These are phyloP conservation scores for Orussus abietinus DNA, from an alignment of 1,140 invertebrate species.

Conservation along the genomic window DNA sequence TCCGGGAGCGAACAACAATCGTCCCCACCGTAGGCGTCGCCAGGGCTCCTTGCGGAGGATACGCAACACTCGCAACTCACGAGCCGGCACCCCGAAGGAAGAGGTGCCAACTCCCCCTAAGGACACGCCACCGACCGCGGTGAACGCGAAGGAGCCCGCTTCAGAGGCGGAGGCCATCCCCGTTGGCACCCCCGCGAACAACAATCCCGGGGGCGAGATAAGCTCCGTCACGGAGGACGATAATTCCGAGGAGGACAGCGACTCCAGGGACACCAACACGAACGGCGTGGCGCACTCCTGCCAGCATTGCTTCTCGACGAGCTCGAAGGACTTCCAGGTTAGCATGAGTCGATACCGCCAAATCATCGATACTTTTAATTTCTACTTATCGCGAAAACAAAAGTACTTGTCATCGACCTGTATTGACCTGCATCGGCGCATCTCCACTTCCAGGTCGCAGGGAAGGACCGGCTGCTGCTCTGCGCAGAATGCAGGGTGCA, in stretches of 20 bases:
- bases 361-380: too few species aligned
- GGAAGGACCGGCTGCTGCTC: conserved; percentile 71
- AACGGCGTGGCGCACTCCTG: conserved; percentile 49
- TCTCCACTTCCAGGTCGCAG: conserved; percentile 74
- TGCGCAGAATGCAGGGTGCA: conserved; percentile 80
- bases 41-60: conserved; percentile 86
- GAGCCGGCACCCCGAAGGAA: conserved; percentile 63
- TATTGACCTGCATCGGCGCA: too few species aligned
- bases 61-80: conserved; percentile 72
- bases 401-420: too few species aligned
- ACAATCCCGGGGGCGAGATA: conserved; percentile 60
- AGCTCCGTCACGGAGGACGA: conserved; percentile 94
- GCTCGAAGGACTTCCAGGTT: conserved; percentile 45
- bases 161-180: conserved; percentile 39
- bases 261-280: conserved; percentile 70
- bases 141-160: conserved; percentile 37
- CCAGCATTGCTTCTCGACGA: conserved; percentile 62
- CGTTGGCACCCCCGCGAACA: conserved; percentile 36
- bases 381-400: too few species aligned
- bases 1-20: conserved; percentile 92
- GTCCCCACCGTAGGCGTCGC: conserved; percentile 83
- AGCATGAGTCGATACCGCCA: conserved; percentile 11
- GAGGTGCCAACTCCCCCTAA: conserved; percentile 51
- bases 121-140: conserved; percentile 47
- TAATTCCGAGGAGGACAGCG: conserved; percentile 89